phyloP scores from a whole-genome alignment of 2,113 vertebrate genomes.

The Zosterops lateralis region DNA sequence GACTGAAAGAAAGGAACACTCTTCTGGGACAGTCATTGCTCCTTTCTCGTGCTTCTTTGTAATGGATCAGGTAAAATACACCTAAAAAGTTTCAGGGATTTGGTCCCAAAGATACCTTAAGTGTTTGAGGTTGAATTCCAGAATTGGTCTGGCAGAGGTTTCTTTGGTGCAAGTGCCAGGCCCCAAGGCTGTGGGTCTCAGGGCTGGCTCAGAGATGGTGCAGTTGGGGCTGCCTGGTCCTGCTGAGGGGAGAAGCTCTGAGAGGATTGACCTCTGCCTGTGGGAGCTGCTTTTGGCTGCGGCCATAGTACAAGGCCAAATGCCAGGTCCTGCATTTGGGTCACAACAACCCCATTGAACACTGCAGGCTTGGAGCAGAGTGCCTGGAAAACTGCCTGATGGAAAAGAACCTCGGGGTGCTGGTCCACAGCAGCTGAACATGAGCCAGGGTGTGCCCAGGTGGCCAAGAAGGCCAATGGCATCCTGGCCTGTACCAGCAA shows the following conservation, averaged over 20 bases:
- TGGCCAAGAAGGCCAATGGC: background rate
- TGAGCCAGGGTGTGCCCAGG: fast-evolving
- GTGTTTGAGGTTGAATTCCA: background rate
- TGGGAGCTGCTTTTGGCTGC: background rate
- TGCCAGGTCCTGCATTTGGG: background rate
- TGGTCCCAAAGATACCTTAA: fast-evolving
- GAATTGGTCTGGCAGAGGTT: background rate
- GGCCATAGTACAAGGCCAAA: fast-evolving
- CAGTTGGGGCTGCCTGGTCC: fast-evolving
- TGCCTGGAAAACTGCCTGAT: background rate
- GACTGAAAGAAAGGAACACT: background rate
- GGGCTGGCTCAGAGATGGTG: background rate
- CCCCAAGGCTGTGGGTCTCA: fast-evolving
- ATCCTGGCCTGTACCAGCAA: background rate
- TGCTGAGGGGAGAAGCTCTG: background rate
- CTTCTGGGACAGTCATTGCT: background rate
- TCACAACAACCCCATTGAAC: background rate
- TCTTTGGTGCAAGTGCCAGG: background rate
- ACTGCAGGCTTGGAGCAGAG: background rate
- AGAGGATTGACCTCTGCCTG: background rate
- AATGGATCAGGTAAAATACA: background rate
- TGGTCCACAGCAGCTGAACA: fast-evolving
- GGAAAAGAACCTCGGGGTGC: background rate
- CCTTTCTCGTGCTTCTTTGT: background rate
- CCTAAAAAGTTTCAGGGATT: background rate